These are phyloP conservation scores for Zaprionus obscuricornis DNA, from an alignment of 2,888 invertebrate species.

Conservation along the genomic window DNA sequence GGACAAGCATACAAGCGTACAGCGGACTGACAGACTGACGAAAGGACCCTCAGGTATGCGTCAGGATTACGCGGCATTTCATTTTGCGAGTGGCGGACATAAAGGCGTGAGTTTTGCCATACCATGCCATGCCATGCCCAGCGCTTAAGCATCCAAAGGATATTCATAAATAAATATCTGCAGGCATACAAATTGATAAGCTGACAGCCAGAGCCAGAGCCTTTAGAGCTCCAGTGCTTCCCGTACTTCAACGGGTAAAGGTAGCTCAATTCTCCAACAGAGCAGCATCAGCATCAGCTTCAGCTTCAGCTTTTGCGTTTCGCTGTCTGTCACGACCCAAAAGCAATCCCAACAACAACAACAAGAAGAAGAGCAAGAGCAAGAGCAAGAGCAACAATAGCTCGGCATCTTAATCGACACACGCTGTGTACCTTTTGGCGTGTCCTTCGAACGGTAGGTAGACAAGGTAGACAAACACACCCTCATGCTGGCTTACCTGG, in stretches of 20 bases:
- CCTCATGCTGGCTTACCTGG: slow-evolving; percentile 22
- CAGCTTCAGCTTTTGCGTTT: slow-evolving; percentile 20
- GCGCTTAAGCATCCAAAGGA: slow-evolving; percentile 58
- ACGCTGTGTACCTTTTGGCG: slow-evolving; percentile 64
- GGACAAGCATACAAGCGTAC: neutral
- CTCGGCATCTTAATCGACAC: slow-evolving; percentile 73
- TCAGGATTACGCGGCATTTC: slow-evolving; percentile 70
- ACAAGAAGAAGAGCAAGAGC: slow-evolving; percentile 11
- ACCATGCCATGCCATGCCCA: slow-evolving; percentile 25
- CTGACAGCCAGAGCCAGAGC: slow-evolving; percentile 48
- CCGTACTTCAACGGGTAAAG: neutral
- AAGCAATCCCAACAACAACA: slow-evolving; percentile 35
- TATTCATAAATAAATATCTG: slow-evolving; percentile 77
- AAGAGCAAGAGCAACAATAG: slow-evolving; percentile 24
- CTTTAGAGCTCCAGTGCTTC: slow-evolving; percentile 13
- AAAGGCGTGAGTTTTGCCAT: slow-evolving; percentile 45
- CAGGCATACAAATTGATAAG: slow-evolving; percentile 76
- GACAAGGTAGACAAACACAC: slow-evolving; percentile 46
- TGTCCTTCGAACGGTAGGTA: slow-evolving; percentile 48
- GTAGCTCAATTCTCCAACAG: no score
- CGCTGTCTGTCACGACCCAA: slow-evolving; percentile 56
- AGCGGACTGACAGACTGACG: neutral
- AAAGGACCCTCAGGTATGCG: slow-evolving; percentile 62
- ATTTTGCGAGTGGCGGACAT: slow-evolving; percentile 34
- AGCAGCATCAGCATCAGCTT: no score